A percentile compares a stretch with the other conserved stretches of the same genome.
Evolutionary conservation across 2,797 vertebrate species (phyloP).

Genomic region (Chelon auratus): DNA sequence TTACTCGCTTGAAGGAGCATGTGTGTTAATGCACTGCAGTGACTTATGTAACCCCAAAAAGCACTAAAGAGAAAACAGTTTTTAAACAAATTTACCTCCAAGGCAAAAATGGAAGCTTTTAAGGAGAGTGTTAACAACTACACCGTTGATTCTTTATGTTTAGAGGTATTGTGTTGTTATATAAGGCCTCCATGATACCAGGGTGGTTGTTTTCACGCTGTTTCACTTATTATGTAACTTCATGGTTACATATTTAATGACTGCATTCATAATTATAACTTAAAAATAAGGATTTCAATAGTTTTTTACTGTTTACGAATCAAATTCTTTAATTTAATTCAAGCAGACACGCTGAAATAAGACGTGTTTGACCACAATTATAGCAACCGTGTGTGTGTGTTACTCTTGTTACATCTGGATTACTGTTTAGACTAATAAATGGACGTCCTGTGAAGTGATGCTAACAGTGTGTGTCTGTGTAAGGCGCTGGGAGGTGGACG

Average conservation of each 20-base stretch:
- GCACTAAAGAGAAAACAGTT: conserved; percentile 9
- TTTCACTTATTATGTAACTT: conserved; percentile 9
- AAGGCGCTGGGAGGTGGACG: background rate
- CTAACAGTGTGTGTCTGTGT: background rate
- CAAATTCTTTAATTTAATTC: too few relatives aligned
- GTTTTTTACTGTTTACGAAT: background rate
- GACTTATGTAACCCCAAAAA: conserved; percentile 73
- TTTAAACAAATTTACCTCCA: background rate
- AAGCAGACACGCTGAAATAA: background rate
- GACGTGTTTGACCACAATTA: conserved; percentile 13
- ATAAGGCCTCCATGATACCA: conserved; percentile 8
- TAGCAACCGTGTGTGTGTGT: conserved; percentile 21
- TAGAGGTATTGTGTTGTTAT: conserved; percentile 30
- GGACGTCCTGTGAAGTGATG: background rate
- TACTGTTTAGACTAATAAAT: background rate
- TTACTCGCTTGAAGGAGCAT: conserved; percentile 71
- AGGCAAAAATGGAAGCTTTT: background rate
- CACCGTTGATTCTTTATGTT: background rate
- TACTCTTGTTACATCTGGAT: background rate
- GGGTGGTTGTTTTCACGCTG: conserved; percentile 15
- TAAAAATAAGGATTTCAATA: too few relatives aligned
- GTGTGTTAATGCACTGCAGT: conserved; percentile 76
- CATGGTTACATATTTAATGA: background rate
- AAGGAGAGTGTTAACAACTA: background rate
- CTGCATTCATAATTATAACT: background rate